Evolutionary conservation across 2,113 vertebrate genomes (phyloP), one percentile per base, ranked within the genome.

Genomic region (Ia io): DNA sequence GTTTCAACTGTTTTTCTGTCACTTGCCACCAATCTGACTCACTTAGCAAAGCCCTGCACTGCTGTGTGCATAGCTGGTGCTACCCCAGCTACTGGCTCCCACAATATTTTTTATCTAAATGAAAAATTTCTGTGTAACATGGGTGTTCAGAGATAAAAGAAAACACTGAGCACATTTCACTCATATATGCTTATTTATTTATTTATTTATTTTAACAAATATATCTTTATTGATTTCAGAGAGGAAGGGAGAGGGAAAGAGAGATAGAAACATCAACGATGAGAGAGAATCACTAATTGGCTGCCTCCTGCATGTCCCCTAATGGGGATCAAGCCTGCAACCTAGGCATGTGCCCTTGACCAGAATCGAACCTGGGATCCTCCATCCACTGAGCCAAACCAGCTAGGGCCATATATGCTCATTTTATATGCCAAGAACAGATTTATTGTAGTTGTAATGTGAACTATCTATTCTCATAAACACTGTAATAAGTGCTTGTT

Each of bases 1-100:
- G 4, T 91, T 88, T 59, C 3, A 69, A 56, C 71, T 94, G 10
- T 78, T 86, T 84, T 97, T 78, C 84, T 94, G 42, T 89, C 80
- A 42, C 86, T 80, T 84, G 59, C 12, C 59, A 49, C 32, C 28
- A 61, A 1, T 74, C 30, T 93, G 90, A 87, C 12, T 49, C 76
- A 84, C 30, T 12, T 49, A 67, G 74, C 40, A 82, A 94, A 92
- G 25, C 28, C 14, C 35, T 30, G 32, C 40, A 40, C 71, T 63
- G 18, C n/a, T 87, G 49, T 1, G 88, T 59, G 30, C 74, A 37
- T 67, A 73, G 84, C n/a, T 79, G 78, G 44, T 49, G 10, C 37
- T 79, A 49, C 14, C 35, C 9, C 6, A 71, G 61, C 49, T 65
- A 56, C 65, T 65, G 35, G 59, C 20, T 53, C 20, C 44, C 22